Base-by-base conservation (phyloP, 2,888 invertebrate species). In the Thymelicus acteon region DNA sequence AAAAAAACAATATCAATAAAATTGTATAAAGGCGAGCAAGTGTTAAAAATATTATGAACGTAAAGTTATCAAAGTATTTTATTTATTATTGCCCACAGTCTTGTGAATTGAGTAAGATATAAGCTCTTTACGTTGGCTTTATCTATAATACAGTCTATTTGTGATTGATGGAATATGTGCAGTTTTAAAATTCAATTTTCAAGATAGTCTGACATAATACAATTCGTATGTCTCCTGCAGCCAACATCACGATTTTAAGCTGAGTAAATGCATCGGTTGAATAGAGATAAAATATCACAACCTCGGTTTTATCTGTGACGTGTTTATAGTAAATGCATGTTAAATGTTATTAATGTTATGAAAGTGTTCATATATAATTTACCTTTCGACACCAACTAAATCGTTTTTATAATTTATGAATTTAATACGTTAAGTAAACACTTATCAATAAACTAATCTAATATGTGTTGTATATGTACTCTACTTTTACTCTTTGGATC, bases 221-320 rank as follows among this genome's bases (percentile, higher is more conserved):
- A 44, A 44, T 12, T 44, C 10, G 44, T 12, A 44, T 12, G 44
- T 44, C 44, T 12, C 12, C 44, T 8, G 12, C 44, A 12, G 44
- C 12, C 44, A 44, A 44, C 44, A 12, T 44, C 44, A 44, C 44
- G 44, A 39, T 12, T 54, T 65, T 19, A 24, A 13, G 8, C 8
- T 52, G 52, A 65, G 31, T 66, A 67, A 67, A 72, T 67, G 54
- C 60, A 60, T 62, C 67, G 44, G 58, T 67, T 67, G 62, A 57
- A 57, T 31, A 60, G 60, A 71, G 72, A 73, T 69, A 75, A 64
- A 75, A 74, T 71, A 66, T 78, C 79, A 79, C 79, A 79, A 79
- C 79, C 79, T 72, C 73, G 72, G 75, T 66, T 72, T 40, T 66
- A 12, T 66, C 60, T 67, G 52, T 71, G 52, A 68, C 40, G 57